Evolutionary conservation across 2,113 vertebrate species (phyloP), one percentile per base, ranked within the genome.

Genomic region (Scophthalmus maximus): DNA sequence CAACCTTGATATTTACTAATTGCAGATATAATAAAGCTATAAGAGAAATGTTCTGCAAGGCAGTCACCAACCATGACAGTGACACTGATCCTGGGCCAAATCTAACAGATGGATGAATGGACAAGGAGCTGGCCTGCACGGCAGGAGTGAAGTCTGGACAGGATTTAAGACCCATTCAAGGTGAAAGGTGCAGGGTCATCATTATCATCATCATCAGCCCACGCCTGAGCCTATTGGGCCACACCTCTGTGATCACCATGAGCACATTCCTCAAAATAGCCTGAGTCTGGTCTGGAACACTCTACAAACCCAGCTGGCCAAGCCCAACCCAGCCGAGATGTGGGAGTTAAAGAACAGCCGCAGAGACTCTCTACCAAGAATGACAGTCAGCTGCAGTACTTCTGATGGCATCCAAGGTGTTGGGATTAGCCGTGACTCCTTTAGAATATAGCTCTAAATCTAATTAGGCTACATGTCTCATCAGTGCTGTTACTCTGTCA

Each of bases 371-470:
- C 20, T 18, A 76, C 15, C n/a, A 64, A 53, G 9, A 75, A 59
- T 12, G 9, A 30, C 40, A 8, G 68, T 76, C 70, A 59, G 69
- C 74, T 64, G 76, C 51, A 65, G 76, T 50, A 59, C 52, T 68
- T 47, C 63, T 68, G 74, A 64, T 80, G 66, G 32, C 18, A 74
- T 62, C 79, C 67, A 44, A 57, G 32, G 63, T 62, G 76, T 57
- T 56, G 25, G 78, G 88, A 93, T 92, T 92, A 91, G 38, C 81
- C 34, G 76, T 40, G 78, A 84, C 83, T 85, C 67, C 71, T 90
- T 90, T 81, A 88, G 89, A 87, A 92, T 76, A 91, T 76, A 91
- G 87, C 88, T 81, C 76, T 75, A 89, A 85, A 91, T 89, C 87
- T 87, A 88, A 90, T 91, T 89, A 87, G 67, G 30, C 34, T 84